Conservation (phyloP, 2,888 invertebrate species). For the Clivina fossor region DNA sequence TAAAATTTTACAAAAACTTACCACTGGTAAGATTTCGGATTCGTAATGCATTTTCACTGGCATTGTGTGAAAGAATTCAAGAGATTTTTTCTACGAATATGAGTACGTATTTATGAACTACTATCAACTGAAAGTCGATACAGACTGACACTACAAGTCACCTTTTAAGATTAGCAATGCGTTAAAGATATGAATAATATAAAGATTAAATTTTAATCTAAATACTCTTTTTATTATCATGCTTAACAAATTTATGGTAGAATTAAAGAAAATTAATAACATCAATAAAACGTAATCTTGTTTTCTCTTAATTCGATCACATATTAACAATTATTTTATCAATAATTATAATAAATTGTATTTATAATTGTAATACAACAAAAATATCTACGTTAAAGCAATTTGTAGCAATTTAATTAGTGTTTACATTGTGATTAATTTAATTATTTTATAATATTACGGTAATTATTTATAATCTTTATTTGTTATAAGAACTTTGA, state of each 20-base stretch:
- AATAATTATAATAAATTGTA: not conserved
- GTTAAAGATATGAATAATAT: slow-evolving; percentile 14
- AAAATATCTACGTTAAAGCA: not conserved
- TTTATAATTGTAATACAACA: not conserved
- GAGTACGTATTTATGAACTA: slow-evolving; percentile 4
- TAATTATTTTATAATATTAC: too few relatives aligned
- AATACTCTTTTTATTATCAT: too few relatives aligned
- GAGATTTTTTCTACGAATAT: not conserved
- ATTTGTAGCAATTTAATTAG: not conserved
- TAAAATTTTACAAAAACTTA: too few relatives aligned
- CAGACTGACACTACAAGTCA: not conserved
- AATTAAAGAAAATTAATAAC: not conserved
- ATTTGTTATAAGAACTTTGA: too few relatives aligned
- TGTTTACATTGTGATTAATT: too few relatives aligned
- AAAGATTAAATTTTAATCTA: slow-evolving; percentile 7
- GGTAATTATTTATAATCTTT: too few relatives aligned
- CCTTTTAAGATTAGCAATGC: slow-evolving; percentile 11
- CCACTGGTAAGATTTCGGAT: slow-evolving; percentile 2
- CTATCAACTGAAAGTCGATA: slow-evolving; percentile 4
- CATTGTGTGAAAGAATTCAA: slow-evolving; percentile 1
- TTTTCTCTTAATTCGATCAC: not conserved
- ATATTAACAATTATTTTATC: not conserved
- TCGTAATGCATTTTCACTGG: too few relatives aligned
- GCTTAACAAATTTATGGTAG: slow-evolving; percentile 1
- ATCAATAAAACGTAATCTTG: not conserved